Percentiles rank a stretch among this genome's conserved stretches.
These are phyloP conservation scores for Epinotia brunnichana DNA, from an alignment of 2,888 invertebrate species.

Conservation along the genomic window DNA sequence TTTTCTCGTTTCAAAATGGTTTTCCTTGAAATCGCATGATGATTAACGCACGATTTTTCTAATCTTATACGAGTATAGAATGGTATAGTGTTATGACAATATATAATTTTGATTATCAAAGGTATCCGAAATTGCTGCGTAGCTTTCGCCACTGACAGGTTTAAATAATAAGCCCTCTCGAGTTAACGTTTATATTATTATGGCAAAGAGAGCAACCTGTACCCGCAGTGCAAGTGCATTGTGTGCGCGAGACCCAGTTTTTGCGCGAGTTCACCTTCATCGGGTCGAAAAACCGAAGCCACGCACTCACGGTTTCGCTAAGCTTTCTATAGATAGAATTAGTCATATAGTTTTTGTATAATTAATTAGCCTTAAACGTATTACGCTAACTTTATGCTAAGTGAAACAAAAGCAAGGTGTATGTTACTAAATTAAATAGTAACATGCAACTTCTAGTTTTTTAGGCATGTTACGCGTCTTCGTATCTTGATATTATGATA, in stretches of 20 bases:
- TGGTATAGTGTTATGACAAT: no score
- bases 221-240: slow-evolving; percentile 68
- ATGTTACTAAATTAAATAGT: no score
- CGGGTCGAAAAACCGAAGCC: slow-evolving; percentile 58
- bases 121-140: no score
- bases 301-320: slow-evolving; percentile 73
- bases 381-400: slow-evolving; percentile 8
- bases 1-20: no score
- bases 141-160: background rate
- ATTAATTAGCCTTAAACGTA: slow-evolving; percentile 24
- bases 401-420: background rate
- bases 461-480: no score
- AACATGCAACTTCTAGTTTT: no score
- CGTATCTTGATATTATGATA: no score
- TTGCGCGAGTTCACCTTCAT: slow-evolving; percentile 63
- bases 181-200: background rate
- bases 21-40: no score
- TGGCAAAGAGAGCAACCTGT: slow-evolving; percentile 53
- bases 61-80: no score
- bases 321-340: slow-evolving; percentile 54
- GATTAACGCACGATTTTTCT: no score
- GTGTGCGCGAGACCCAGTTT: slow-evolving; percentile 61
- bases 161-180: background rate
- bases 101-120: no score
- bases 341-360: slow-evolving; percentile 27